Conservation (phyloP, 2,797 vertebrate species). For the Mormyrus proboscirostris region DNA sequence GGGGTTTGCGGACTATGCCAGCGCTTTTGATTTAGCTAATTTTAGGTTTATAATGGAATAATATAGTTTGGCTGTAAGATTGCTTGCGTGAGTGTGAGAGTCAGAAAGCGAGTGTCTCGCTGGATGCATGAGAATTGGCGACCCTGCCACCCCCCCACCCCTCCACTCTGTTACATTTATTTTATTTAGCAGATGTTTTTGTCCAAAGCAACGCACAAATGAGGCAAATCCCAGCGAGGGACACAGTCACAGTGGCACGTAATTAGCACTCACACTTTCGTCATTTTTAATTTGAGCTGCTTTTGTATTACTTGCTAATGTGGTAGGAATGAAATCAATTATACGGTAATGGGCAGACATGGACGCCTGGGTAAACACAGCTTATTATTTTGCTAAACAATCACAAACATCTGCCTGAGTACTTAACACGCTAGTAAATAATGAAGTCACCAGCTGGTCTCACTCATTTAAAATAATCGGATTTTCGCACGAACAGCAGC, state of each 20-base stretch:
- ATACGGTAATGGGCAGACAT: conserved; percentile 33
- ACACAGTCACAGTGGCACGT: background rate
- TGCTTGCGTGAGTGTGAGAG: background rate
- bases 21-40: background rate
- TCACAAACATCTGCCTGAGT: background rate
- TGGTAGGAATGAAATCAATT: background rate
- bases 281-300: background rate
- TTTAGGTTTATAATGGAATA: background rate
- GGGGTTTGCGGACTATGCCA: background rate
- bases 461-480: background rate
- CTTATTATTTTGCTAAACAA: background rate
- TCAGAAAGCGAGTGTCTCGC: background rate
- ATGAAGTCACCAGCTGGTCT: background rate
- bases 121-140: background rate
- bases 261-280: background rate
- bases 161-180: background rate
- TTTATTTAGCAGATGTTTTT: background rate
- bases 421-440: conserved; percentile 1
- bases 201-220: background rate
- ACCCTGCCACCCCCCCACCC: background rate
- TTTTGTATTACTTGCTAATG: background rate
- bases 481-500: background rate
- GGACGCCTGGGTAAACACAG: background rate
- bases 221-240: background rate
- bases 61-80: background rate